Percentiles rank a stretch among this genome's conserved stretches.
Conservation (phyloP, 1,140 invertebrate genomes). For the Radopholus similis region DNA sequence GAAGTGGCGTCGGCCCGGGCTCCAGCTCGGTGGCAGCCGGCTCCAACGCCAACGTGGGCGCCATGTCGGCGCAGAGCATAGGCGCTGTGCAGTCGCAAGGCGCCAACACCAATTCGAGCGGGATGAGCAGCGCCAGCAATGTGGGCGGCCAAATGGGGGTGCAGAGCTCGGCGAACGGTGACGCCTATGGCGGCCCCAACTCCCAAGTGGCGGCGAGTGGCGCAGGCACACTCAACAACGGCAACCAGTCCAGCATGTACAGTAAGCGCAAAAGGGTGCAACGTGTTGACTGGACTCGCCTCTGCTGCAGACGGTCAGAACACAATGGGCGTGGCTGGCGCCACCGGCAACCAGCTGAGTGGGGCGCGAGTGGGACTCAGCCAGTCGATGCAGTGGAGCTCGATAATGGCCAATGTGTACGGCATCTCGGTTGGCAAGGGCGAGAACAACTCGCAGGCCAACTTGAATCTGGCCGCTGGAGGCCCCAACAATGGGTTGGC, state of each 20-base stretch:
- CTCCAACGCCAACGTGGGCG: slow-evolving; percentile 5
- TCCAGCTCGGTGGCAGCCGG: background rate
- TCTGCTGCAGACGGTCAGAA: background rate
- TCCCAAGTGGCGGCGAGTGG: too few relatives aligned
- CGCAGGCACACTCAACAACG: too few relatives aligned
- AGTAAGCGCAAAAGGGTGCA: too few relatives aligned
- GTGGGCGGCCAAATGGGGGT: too few relatives aligned
- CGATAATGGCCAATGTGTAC: background rate
- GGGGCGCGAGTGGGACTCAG: background rate
- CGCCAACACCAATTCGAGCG: background rate
- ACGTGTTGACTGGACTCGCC: too few relatives aligned
- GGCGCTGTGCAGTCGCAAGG: background rate
- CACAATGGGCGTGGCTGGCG: background rate
- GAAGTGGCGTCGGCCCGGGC: background rate
- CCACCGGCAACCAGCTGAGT: slow-evolving; percentile 5
- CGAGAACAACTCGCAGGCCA: slow-evolving; percentile 17
- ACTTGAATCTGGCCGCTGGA: background rate
- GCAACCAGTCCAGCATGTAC: too few relatives aligned
- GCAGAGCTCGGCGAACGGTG: too few relatives aligned
- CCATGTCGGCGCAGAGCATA: background rate
- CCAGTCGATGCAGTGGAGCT: background rate
- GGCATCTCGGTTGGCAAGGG: slow-evolving; percentile 4
- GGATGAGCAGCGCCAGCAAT: background rate
- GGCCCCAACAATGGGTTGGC: background rate
- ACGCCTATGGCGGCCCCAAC: too few relatives aligned